phyloP scores from a whole-genome alignment of 2,113 vertebrate species.

The Willisornis vidua region DNA sequence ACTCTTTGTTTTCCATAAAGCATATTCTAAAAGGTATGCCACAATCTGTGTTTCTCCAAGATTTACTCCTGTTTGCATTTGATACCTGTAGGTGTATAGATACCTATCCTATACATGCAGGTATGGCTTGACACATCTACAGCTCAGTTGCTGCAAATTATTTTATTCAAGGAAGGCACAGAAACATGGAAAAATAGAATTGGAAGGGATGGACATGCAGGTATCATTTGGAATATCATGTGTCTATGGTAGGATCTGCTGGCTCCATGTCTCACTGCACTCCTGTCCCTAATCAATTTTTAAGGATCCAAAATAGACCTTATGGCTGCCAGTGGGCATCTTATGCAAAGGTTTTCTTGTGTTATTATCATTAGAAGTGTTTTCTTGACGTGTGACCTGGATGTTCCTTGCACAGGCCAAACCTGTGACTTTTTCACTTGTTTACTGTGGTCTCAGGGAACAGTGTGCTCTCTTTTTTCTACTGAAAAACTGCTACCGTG shows the following conservation, averaged over 20 bases:
- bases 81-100: not conserved
- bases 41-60: not conserved
- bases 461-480: not conserved
- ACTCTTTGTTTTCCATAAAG: not conserved
- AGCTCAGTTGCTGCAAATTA: not conserved
- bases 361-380: not conserved
- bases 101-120: no score
- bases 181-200: not conserved
- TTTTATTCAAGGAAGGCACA: not conserved
- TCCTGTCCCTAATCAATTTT: not conserved
- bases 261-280: fast-evolving
- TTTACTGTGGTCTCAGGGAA: not conserved
- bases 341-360: not conserved
- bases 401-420: not conserved
- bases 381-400: not conserved
- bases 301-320: not conserved
- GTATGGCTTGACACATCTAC: not conserved
- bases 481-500: not conserved
- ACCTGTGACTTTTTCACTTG: not conserved
- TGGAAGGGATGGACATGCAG: not conserved
- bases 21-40: not conserved
- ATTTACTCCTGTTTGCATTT: not conserved
- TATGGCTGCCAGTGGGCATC: not conserved
- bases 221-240: not conserved
- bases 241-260: not conserved